phyloP scores from a whole-genome alignment of 1,140 invertebrate species.

The Chironomus striatipennis region DNA sequence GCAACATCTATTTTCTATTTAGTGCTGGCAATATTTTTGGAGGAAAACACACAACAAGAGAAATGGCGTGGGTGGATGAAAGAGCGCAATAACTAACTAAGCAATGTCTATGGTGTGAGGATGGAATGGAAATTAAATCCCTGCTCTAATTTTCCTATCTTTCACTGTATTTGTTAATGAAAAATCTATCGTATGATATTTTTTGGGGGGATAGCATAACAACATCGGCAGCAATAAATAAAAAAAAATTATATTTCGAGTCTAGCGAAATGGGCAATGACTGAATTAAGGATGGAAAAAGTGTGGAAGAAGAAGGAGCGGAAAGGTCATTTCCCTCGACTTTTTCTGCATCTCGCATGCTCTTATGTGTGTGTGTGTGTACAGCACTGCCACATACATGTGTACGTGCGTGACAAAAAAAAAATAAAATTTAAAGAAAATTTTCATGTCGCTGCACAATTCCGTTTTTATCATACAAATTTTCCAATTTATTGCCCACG shows the following conservation, averaged over 20 bases:
- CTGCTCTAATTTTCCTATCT: background rate
- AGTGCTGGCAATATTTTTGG: too few species aligned
- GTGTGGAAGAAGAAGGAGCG: too few species aligned
- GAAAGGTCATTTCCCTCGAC: background rate
- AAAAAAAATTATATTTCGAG: background rate
- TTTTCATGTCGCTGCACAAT: background rate
- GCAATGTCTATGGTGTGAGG: background rate
- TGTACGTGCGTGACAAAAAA: too few species aligned
- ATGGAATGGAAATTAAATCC: slow-evolving; percentile 3
- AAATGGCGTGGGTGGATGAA: too few species aligned
- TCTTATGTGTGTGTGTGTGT: background rate
- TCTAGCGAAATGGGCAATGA: background rate
- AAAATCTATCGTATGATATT: slow-evolving; percentile 13
- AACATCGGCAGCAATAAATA: background rate
- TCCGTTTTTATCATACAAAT: slow-evolving; percentile 10
- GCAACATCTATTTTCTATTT: too few species aligned
- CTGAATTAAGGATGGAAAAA: too few species aligned
- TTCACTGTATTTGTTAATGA: slow-evolving; percentile 13
- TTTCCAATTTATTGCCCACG: slow-evolving; percentile 21
- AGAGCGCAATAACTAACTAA: background rate
- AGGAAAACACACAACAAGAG: too few species aligned
- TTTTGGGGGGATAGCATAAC: background rate
- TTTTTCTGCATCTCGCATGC: background rate
- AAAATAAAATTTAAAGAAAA: background rate
- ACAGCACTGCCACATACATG: too few species aligned